These are phyloP conservation scores for Pogonocichla stellata DNA, from an alignment of 2,113 vertebrate genomes.

Conservation along the genomic window DNA sequence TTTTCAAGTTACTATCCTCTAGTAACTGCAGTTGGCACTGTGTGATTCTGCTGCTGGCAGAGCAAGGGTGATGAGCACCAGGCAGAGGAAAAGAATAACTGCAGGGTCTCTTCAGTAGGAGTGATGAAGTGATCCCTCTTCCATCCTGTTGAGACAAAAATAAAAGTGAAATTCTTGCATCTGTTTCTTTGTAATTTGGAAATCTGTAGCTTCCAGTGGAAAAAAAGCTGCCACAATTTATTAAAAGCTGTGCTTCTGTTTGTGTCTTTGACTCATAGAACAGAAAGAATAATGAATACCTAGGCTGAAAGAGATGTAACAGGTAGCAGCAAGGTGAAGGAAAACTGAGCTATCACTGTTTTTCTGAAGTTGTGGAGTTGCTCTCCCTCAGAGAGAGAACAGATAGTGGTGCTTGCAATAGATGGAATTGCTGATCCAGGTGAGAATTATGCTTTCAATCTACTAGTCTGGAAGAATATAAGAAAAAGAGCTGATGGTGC, in stretches of 20 bases:
- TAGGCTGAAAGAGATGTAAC: neutral
- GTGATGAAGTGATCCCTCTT: neutral
- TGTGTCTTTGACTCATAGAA: neutral
- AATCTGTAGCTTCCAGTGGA: neutral
- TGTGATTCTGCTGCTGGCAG: neutral
- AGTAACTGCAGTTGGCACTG: neutral
- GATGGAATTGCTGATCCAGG: neutral
- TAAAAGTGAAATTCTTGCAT: neutral
- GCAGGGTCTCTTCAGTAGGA: neutral
- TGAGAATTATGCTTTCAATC: neutral
- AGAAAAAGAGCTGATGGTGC: neutral
- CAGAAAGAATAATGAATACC: fast-evolving
- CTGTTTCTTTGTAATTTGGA: neutral
- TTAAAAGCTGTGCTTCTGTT: neutral
- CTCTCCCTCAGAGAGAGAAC: neutral
- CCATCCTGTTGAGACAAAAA: neutral
- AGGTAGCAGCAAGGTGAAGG: neutral
- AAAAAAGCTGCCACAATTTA: neutral
- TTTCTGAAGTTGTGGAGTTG: neutral
- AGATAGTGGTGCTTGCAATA: neutral
- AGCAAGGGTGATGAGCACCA: neutral
- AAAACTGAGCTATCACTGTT: neutral
- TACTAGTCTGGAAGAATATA: neutral
- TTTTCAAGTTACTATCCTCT: neutral
- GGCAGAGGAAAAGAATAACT: neutral